These are phyloP conservation scores for Ptychochromis oligacanthus DNA, from an alignment of 2,113 vertebrate genomes.

Conservation along the genomic window DNA sequence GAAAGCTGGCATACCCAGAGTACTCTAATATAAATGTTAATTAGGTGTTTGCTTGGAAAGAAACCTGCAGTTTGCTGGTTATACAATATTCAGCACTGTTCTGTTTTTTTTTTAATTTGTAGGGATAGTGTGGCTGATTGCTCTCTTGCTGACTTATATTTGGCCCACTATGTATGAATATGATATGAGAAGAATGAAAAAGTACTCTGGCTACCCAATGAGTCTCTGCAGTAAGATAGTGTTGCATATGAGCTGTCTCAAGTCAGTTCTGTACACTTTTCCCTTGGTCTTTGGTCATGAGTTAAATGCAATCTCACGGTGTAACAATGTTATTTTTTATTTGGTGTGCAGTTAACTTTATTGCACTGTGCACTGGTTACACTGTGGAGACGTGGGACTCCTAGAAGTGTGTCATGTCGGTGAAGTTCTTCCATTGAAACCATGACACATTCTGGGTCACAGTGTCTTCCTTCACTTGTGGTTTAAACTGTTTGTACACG, in stretches of 20 bases:
- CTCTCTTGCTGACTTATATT: not conserved
- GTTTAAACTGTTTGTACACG: not conserved
- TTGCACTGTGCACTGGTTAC: not conserved
- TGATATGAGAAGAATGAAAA: not conserved
- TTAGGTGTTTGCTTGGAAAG: slow-evolving; percentile 3
- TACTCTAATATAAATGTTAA: slow-evolving; percentile 38
- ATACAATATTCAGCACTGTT: slow-evolving; percentile 7
- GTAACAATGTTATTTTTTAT: not conserved
- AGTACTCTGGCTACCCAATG: not conserved
- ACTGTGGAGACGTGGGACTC: slow-evolving; percentile 40
- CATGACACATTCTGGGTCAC: slow-evolving; percentile 37
- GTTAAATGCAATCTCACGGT: not conserved
- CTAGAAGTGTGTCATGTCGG: not conserved
- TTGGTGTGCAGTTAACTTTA: slow-evolving; percentile 2
- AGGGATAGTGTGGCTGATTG: not conserved
- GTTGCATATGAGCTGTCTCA: not conserved
- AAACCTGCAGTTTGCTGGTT: slow-evolving; percentile 4
- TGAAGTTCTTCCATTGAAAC: slow-evolving; percentile 26
- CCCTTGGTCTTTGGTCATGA: not conserved
- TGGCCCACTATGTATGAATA: not conserved
- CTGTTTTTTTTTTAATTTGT: not conserved
- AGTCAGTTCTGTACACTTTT: not conserved
- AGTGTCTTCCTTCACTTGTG: slow-evolving; percentile 1
- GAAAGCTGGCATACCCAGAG: slow-evolving; percentile 12
- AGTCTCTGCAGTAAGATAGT: not conserved